Evolutionary conservation across 1,140 invertebrate species (phyloP).

Genomic region (Rhagoletis zephyria): DNA sequence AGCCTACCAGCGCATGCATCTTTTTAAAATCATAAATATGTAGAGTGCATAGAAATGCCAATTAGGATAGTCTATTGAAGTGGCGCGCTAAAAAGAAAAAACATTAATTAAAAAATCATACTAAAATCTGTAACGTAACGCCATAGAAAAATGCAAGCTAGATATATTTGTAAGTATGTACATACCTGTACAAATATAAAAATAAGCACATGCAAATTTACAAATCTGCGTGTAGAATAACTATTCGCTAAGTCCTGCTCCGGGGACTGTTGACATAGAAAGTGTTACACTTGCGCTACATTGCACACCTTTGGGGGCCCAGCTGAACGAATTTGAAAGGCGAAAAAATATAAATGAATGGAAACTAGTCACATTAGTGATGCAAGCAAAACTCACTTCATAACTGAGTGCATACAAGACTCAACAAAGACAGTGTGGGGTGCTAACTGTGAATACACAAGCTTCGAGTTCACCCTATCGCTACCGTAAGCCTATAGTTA

Average conservation of each 20-base stretch:
- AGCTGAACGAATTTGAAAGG: neutral
- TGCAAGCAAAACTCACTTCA: neutral
- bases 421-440: no score
- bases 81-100: neutral
- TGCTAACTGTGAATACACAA: no score
- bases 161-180: neutral
- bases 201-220: no score
- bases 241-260: neutral
- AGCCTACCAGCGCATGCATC: no score
- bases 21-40: no score
- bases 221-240: no score
- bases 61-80: neutral
- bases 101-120: conserved; percentile 13
- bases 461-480: no score
- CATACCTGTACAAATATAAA: no score
- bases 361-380: no score
- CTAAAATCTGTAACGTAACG: neutral
- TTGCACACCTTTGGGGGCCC: conserved; percentile 2
- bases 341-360: neutral
- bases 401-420: neutral
- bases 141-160: neutral
- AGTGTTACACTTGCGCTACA: neutral
- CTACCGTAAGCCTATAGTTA: no score
- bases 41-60: neutral
- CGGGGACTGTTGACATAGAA: conserved; percentile 31